These are phyloP conservation scores for Punctoribates punctum DNA, from an alignment of 2,888 invertebrate species.

Conservation along the genomic window DNA sequence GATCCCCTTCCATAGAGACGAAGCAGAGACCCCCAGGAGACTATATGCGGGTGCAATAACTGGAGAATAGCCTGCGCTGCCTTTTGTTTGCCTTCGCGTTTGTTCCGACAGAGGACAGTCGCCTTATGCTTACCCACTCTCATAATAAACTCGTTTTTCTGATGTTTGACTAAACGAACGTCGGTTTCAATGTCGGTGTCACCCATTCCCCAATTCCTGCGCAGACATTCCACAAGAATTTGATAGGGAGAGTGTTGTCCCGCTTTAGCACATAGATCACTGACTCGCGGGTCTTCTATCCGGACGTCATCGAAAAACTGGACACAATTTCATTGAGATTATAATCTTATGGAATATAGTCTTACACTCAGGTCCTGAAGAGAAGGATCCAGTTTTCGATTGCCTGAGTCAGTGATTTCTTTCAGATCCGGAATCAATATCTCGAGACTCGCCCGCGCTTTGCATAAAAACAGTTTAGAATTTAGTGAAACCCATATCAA, in stretches of 20 bases:
- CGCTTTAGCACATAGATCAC: conserved; percentile 91
- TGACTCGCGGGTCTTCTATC: conserved; percentile 88
- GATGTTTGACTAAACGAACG: conserved; percentile 79
- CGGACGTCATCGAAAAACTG: conserved; percentile 84
- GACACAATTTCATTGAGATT: not conserved
- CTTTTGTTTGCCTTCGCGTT: conserved; percentile 90
- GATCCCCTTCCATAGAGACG: conserved; percentile 88
- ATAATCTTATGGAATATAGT: conserved; percentile 49
- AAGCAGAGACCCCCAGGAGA: conserved; percentile 88
- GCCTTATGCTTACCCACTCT: conserved; percentile 86
- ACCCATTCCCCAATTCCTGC: conserved; percentile 82
- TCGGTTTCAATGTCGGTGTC: conserved; percentile 82
- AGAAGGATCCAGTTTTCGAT: conserved; percentile 49
- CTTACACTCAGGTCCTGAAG: conserved; percentile 52
- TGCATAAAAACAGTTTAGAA: conserved; percentile 12
- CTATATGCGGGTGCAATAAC: conserved; percentile 88
- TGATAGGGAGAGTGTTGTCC: conserved; percentile 94
- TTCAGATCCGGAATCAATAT: conserved; percentile 89
- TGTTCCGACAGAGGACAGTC: conserved; percentile 86
- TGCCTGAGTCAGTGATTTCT: conserved; percentile 55
- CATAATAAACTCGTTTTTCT: conserved; percentile 91
- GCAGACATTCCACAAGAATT: conserved; percentile 82
- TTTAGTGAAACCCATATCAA: not conserved
- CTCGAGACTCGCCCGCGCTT: conserved; percentile 77
- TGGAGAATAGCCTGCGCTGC: conserved; percentile 91